Evolutionary conservation across 2,797 vertebrate species (phyloP).

Genomic region (Loriculus beryllinus): DNA sequence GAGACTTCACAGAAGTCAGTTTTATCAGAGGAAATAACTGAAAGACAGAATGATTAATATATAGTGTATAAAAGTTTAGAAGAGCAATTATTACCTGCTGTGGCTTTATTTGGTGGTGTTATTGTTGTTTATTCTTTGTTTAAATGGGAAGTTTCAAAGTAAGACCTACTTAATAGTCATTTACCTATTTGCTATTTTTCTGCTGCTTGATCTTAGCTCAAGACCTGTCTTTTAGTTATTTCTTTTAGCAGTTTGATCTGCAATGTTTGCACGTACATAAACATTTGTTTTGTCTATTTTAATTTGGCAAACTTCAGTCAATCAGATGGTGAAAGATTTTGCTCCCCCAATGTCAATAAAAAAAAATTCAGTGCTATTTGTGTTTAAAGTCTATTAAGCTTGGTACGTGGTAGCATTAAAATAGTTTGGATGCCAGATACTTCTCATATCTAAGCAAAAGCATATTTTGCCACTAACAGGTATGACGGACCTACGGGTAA

Average conservation of each 20-base stretch:
- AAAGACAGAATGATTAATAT: slow-evolving; percentile 85
- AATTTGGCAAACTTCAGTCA: slow-evolving; percentile 85
- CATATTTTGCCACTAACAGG: neutral
- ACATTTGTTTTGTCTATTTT: slow-evolving; percentile 81
- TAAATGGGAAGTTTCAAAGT: slow-evolving; percentile 84
- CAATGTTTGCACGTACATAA: slow-evolving; percentile 89
- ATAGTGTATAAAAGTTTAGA: slow-evolving; percentile 86
- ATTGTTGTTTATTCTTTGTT: slow-evolving; percentile 87
- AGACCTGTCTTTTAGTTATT: slow-evolving; percentile 88
- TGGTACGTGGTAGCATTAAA: neutral
- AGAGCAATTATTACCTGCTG: slow-evolving; percentile 87
- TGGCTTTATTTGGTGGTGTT: slow-evolving; percentile 90
- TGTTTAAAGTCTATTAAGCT: slow-evolving; percentile 45
- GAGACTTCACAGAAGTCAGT: slow-evolving; percentile 77
- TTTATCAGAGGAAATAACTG: slow-evolving; percentile 84
- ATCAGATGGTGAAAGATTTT: slow-evolving; percentile 91
- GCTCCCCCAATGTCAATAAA: slow-evolving; percentile 91
- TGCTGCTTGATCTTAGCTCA: slow-evolving; percentile 80
- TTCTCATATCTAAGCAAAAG: neutral
- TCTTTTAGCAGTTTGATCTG: slow-evolving; percentile 78
- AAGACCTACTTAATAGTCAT: slow-evolving; percentile 79
- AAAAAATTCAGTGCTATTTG: slow-evolving; percentile 73
- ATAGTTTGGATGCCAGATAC: neutral
- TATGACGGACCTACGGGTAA: neutral
- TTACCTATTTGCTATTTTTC: slow-evolving; percentile 78